These are phyloP conservation scores for Pseudorhombus dupliciocellatus DNA, from an alignment of 2,113 vertebrate species.

Conservation along the genomic window DNA sequence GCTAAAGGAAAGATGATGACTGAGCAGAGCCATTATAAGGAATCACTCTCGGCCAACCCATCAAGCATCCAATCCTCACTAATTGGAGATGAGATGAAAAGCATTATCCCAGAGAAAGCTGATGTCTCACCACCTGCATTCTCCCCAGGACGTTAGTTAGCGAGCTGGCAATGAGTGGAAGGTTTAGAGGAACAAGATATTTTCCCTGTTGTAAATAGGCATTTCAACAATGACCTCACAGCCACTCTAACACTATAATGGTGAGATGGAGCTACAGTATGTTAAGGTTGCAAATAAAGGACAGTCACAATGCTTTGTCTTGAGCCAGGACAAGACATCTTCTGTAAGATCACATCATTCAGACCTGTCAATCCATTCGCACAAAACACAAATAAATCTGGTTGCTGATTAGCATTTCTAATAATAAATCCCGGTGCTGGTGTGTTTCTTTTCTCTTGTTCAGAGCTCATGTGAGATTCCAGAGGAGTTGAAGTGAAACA, in stretches of 20 bases:
- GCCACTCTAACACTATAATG: too few species aligned
- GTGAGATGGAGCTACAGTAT: too few species aligned
- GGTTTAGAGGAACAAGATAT: background rate
- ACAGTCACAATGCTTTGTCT: background rate
- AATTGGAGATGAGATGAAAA: slow-evolving; percentile 41
- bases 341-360: background rate
- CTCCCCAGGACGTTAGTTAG: slow-evolving; percentile 12
- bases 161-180: background rate
- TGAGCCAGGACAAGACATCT: background rate
- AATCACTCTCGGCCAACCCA: slow-evolving; percentile 44
- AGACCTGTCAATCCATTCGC: too few species aligned
- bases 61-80: slow-evolving; percentile 36
- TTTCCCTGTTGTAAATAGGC: background rate
- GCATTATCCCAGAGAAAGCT: slow-evolving; percentile 18
- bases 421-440: background rate
- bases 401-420: background rate
- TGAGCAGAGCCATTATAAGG: slow-evolving; percentile 44
- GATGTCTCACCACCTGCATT: slow-evolving; percentile 37
- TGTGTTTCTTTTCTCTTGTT: background rate
- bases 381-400: background rate
- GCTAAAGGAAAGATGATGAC: slow-evolving; percentile 30
- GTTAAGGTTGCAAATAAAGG: too few species aligned
- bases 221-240: background rate
- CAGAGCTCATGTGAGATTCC: background rate
- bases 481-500: background rate